These are phyloP conservation scores for Sciurus vulgaris DNA, from an alignment of 2,797 vertebrate genomes.

Conservation along the genomic window DNA sequence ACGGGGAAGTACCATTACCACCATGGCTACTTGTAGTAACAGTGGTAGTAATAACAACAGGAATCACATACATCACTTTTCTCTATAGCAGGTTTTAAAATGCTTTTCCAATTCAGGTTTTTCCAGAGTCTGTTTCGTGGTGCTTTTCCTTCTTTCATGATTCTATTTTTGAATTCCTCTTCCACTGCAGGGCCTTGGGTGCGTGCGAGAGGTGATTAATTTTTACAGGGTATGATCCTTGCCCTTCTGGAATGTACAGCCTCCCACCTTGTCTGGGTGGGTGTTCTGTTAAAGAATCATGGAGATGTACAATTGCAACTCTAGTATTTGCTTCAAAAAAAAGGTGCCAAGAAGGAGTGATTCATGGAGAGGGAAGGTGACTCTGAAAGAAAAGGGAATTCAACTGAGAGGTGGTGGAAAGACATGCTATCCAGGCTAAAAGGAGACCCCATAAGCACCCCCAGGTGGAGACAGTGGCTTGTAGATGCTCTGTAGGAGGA, in stretches of 20 bases:
- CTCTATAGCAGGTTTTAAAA: background rate
- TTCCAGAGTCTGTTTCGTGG: background rate
- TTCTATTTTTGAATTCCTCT: background rate
- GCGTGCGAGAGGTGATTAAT: background rate
- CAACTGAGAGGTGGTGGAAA: background rate
- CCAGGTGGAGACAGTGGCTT: background rate
- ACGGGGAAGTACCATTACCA: background rate
- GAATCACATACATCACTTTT: background rate
- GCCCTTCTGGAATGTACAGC: background rate
- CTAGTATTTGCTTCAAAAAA: background rate
- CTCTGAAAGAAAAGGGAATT: background rate
- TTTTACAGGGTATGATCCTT: background rate
- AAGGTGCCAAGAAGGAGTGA: background rate
- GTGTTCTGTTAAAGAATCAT: background rate
- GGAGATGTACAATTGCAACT: background rate
- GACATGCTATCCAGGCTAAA: background rate
- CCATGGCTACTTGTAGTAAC: no score
- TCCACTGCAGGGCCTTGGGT: background rate
- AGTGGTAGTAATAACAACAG: no score
- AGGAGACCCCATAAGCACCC: background rate
- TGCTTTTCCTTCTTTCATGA: background rate
- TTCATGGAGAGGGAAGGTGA: background rate
- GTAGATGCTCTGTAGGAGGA: background rate
- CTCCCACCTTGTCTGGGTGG: background rate
- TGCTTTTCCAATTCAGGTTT: background rate